Evolutionary conservation across 1,140 invertebrate species (phyloP).

Genomic region (Littorina saxatilis): DNA sequence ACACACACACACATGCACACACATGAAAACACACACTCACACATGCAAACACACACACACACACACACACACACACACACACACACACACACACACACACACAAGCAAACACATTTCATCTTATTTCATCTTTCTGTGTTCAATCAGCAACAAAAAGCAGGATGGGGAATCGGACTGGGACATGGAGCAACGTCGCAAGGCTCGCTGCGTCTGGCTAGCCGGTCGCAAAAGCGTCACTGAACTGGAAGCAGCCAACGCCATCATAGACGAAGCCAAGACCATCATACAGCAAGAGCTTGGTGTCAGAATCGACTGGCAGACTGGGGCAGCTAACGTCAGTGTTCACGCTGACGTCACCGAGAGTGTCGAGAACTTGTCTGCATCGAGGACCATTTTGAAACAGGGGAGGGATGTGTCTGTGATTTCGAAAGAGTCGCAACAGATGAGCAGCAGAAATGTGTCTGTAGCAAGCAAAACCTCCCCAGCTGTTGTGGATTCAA

Average conservation of each 20-base stretch:
- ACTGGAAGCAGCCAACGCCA: slow-evolving; percentile 85
- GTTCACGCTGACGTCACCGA: background rate
- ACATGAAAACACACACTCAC: too few relatives aligned
- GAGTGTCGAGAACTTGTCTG: background rate
- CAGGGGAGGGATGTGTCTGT: background rate
- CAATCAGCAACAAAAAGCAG: slow-evolving; percentile 82
- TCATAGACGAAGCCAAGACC: slow-evolving; percentile 87
- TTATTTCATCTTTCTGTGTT: background rate
- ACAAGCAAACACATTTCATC: background rate
- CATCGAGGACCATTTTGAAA: background rate
- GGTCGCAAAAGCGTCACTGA: slow-evolving; percentile 89
- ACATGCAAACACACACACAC: too few relatives aligned
- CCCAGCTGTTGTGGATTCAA: background rate
- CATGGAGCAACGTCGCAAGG: slow-evolving; percentile 80
- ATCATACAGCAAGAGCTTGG: slow-evolving; percentile 72
- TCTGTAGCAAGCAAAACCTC: background rate
- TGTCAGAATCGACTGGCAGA: slow-evolving; percentile 63
- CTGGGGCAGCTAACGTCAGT: background rate
- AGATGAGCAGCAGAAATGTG: background rate
- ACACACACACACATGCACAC: too few relatives aligned
- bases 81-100: too few relatives aligned
- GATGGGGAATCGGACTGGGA: slow-evolving; percentile 85
- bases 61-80: too few relatives aligned
- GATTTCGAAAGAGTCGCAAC: background rate
- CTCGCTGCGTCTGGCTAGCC: slow-evolving; percentile 84